phyloP scores from a whole-genome alignment of 2,797 vertebrate genomes.

The Passerculus sandwichensis region DNA sequence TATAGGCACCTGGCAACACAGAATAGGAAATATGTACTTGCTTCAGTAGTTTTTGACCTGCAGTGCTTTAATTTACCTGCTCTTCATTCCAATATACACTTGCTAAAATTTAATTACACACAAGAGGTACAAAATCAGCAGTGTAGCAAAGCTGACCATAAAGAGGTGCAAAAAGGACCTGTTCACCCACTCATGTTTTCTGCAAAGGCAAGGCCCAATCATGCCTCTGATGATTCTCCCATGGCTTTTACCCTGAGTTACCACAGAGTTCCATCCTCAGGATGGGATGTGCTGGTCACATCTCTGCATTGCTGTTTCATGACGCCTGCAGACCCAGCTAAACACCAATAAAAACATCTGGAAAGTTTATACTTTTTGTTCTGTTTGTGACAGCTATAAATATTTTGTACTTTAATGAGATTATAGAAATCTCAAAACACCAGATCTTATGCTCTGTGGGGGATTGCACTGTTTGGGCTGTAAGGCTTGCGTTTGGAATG shows the following conservation, averaged over 20 bases:
- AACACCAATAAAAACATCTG: background rate
- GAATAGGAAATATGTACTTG: background rate
- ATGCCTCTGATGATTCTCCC: background rate
- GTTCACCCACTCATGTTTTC: background rate
- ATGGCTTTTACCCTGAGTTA: background rate
- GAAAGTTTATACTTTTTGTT: background rate
- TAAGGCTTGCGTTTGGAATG: background rate
- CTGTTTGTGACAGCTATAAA: background rate
- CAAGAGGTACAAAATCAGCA: background rate
- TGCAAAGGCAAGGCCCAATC: background rate
- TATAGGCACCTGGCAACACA: accelerated
- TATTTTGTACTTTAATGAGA: background rate
- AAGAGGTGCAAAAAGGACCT: background rate
- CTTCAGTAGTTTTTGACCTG: background rate
- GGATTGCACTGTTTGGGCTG: background rate
- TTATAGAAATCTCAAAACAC: background rate
- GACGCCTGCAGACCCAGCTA: background rate
- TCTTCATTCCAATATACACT: background rate
- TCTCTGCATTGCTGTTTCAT: background rate
- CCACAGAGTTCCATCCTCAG: background rate
- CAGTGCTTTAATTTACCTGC: background rate
- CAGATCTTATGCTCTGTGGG: background rate
- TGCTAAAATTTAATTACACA: background rate
- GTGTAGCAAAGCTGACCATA: background rate
- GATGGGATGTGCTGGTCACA: background rate